Base-by-base conservation (phyloP, 2,888 invertebrate species). In the Arrhopalites spinosus region DNA sequence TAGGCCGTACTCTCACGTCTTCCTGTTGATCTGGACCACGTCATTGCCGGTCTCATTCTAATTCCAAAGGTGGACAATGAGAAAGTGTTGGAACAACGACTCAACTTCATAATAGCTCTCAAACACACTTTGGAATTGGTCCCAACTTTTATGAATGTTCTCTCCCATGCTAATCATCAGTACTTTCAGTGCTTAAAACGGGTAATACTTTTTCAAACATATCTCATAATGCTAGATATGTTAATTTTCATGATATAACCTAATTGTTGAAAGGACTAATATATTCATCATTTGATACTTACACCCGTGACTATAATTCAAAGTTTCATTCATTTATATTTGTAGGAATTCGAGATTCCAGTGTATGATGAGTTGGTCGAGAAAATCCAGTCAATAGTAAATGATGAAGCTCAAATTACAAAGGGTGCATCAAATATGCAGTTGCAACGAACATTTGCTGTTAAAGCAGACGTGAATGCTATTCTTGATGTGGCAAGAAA, bases 401-500 rank as follows among this genome's bases (percentile, higher is more conserved):
- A 89, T 81, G 87, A 88, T 43, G 89, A 90, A 81, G 88, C 89
- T 2, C 86, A 85, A 66, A 86, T 86, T 36, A 86, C 87, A 36
- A 88, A 87, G 83, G 89, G 89, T 8, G 85, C 85, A 27, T 85
- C 88, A 0, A 87, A 88, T 59, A 87, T 88, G 84, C 87, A 87
- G 73, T 87, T 89, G 78, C 91, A 92, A 84, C 88, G 91, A 77
- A 91, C 92, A 83, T 92, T 91, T 85, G 91, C 94, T 23, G 90
- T 96, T 1, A 93, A 91, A 85, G 87, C 90, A 0, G 90, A 90
- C 45, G 87, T 92, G n/a, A 92, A 91, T 83, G 92, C 92, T 0
- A 87, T 94, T 73, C 86, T 97, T 80, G 96, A 96, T 85, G 88
- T 96, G 43, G 91, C 94, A 5, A 87, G 96, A 81, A 90, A 91